phyloP scores from a whole-genome alignment of 1,140 invertebrate genomes.

The Telenomus remus region DNA sequence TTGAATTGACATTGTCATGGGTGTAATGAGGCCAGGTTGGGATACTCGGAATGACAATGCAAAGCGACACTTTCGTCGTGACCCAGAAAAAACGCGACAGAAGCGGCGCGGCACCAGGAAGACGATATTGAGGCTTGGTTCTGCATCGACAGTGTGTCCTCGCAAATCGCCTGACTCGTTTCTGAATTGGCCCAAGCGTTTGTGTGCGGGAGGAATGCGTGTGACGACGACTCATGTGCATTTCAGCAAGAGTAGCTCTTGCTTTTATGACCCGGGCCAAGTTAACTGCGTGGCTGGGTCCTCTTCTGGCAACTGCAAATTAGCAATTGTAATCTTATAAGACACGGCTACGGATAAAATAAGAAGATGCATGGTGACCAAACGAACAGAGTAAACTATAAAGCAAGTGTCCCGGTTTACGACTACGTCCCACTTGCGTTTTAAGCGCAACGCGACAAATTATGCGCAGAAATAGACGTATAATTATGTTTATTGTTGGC shows the following conservation, averaged over 20 bases:
- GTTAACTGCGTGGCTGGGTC: constrained; percentile 67
- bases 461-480: constrained; percentile 53
- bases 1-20: constrained; percentile 17
- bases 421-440: constrained; percentile 46
- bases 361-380: constrained; percentile 42
- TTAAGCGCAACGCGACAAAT: constrained; percentile 46
- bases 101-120: constrained; percentile 49
- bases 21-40: constrained; percentile 37
- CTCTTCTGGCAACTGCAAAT: constrained; percentile 69
- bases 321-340: constrained; percentile 76
- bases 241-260: constrained; percentile 64
- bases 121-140: constrained; percentile 50
- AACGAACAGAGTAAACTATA: constrained; percentile 56
- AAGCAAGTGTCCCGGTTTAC: constrained; percentile 56
- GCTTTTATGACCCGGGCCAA: constrained; percentile 72
- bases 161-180: constrained; percentile 48
- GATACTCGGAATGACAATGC: constrained; percentile 72
- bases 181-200: constrained; percentile 34
- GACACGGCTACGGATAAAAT: constrained; percentile 56
- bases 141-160: constrained; percentile 28
- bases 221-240: constrained; percentile 55
- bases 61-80: constrained; percentile 70
- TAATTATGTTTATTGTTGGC: constrained; percentile 54
- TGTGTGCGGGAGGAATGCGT: constrained; percentile 32
- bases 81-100: constrained; percentile 62